Evolutionary conservation across 2,797 vertebrate genomes (phyloP).

Genomic region (Zalophus californianus): DNA sequence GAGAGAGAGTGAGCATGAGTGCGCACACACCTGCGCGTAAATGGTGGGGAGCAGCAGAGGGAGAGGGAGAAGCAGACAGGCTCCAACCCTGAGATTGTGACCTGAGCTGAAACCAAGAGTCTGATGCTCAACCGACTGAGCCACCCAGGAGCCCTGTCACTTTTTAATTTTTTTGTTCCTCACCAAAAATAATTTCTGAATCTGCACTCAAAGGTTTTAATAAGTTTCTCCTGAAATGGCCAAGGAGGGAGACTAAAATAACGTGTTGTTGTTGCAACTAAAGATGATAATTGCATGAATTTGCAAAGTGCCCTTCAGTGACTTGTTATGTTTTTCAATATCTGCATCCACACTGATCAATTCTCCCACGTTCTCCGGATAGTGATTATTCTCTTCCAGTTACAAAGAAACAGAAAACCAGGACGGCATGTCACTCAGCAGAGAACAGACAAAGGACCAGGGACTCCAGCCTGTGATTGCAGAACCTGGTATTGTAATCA

Average conservation of each 20-base stretch:
- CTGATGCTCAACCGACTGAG: not conserved
- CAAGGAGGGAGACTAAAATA: constrained; percentile 74
- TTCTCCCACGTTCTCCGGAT: not conserved
- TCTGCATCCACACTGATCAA: constrained; percentile 40
- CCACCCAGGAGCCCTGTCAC: not conserved
- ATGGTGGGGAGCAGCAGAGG: not conserved
- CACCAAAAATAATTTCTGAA: constrained; percentile 63
- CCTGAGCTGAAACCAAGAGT: not conserved
- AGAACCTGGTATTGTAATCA: not conserved
- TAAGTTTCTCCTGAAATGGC: constrained; percentile 63
- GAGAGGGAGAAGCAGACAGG: not conserved
- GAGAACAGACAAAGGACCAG: constrained; percentile 43
- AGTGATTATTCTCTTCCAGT: constrained; percentile 46
- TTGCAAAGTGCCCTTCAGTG: constrained; percentile 57
- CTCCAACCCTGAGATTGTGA: not conserved
- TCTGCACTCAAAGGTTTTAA: constrained; percentile 66
- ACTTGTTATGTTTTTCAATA: constrained; percentile 58
- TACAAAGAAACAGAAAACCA: constrained; percentile 46
- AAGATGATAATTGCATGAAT: constrained; percentile 59
- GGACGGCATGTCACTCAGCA: not conserved
- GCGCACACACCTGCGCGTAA: not conserved
- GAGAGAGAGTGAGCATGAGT: not conserved
- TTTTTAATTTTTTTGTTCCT: constrained; percentile 46
- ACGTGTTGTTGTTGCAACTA: not conserved
- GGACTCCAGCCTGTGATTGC: not conserved